Evolutionary conservation across 2,888 invertebrate genomes (phyloP).

Genomic region (Sicus ferrugineus): DNA sequence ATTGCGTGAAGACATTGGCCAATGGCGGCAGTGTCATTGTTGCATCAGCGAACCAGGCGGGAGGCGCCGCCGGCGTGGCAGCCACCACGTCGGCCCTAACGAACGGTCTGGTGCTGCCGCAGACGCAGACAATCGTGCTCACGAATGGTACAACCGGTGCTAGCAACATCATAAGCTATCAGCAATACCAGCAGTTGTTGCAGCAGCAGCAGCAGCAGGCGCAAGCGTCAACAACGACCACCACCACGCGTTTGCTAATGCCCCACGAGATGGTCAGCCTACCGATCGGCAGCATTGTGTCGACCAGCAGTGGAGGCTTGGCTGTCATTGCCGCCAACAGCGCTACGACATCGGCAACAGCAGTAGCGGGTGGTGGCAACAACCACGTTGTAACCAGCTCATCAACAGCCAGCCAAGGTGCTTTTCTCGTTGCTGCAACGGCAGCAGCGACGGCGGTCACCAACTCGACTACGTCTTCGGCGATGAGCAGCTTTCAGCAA

Average conservation of each 20-base stretch:
- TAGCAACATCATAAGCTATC: slow-evolving; percentile 37
- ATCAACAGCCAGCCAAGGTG: slow-evolving; percentile 42
- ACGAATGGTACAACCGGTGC: slow-evolving; percentile 45
- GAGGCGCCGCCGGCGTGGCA: slow-evolving; percentile 38
- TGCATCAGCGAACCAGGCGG: slow-evolving; percentile 38
- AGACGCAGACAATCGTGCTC: slow-evolving; percentile 43
- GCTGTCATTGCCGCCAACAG: slow-evolving; percentile 41
- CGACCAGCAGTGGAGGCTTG: slow-evolving; percentile 50
- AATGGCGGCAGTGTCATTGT: slow-evolving; percentile 66
- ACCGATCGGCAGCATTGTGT: slow-evolving; percentile 55
- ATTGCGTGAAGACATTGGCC: slow-evolving; percentile 79
- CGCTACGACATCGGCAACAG: slow-evolving; percentile 26
- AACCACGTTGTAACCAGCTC: neutral
- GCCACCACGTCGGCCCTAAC: slow-evolving; percentile 31
- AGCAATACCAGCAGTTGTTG: slow-evolving; percentile 46
- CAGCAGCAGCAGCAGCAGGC: slow-evolving; percentile 45
- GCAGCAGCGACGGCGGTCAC: slow-evolving; percentile 42
- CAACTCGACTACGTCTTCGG: slow-evolving; percentile 41
- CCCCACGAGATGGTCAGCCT: slow-evolving; percentile 63
- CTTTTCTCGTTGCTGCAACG: slow-evolving; percentile 45
- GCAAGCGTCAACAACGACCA: slow-evolving; percentile 9
- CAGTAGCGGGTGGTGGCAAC: slow-evolving; percentile 32
- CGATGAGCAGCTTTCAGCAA: slow-evolving; percentile 48
- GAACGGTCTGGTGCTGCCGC: slow-evolving; percentile 41
- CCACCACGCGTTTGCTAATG: slow-evolving; percentile 50